Evolutionary conservation across 2,888 invertebrate genomes (phyloP).

Genomic region (Leptopterna dolabrata): DNA sequence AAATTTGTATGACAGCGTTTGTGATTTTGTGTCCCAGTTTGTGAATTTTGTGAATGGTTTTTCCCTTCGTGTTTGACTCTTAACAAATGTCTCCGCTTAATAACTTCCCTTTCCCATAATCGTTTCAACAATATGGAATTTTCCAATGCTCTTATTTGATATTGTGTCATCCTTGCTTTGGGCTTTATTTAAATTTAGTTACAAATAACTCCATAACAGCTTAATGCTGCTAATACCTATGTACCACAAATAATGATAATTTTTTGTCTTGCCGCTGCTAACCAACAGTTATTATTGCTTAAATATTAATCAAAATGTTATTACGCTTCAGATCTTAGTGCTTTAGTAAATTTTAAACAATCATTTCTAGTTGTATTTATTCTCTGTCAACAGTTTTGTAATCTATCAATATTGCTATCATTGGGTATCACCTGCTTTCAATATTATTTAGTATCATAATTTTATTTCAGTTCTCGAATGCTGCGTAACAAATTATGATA

Average conservation of each 20-base stretch:
- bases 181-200: conserved; percentile 17
- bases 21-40: conserved; percentile 12
- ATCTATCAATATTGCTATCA: neutral
- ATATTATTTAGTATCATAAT: no score
- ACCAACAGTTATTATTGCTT: neutral
- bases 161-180: conserved; percentile 27
- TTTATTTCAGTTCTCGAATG: no score
- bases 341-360: neutral
- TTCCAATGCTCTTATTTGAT: conserved; percentile 45
- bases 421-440: no score
- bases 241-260: neutral
- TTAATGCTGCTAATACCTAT: neutral
- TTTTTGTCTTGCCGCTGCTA: neutral
- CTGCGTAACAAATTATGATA: no score
- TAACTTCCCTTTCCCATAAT: neutral
- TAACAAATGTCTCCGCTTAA: conserved; percentile 1
- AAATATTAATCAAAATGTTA: neutral
- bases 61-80: neutral
- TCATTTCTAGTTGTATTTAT: neutral
- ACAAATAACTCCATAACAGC: neutral
- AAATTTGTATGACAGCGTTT: conserved; percentile 6
- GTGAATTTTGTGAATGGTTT: conserved; percentile 4
- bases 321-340: neutral
- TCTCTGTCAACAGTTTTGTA: neutral
- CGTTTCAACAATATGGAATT: neutral